phyloP scores from a whole-genome alignment of 1,140 invertebrate species.

The Pseudoatta argentina region DNA sequence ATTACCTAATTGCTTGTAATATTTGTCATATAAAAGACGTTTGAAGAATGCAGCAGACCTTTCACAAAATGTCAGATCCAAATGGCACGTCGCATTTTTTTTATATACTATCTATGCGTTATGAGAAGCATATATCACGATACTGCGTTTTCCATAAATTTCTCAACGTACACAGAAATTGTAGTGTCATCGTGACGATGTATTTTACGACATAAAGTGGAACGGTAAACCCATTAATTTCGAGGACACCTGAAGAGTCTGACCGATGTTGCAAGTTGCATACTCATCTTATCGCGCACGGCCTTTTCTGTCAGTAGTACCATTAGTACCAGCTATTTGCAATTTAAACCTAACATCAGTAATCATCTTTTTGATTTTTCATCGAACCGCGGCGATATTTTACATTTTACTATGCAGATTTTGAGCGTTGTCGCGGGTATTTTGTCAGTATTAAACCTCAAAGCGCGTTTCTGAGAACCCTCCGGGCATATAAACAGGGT shows the following conservation, averaged over 20 bases:
- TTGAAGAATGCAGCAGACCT: not conserved
- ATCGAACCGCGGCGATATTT: slow-evolving; percentile 10
- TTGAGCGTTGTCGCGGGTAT: slow-evolving; percentile 43
- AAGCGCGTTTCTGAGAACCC: not conserved
- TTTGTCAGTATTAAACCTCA: slow-evolving; percentile 61
- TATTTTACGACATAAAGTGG: slow-evolving; percentile 29
- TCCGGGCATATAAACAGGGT: slow-evolving; percentile 13
- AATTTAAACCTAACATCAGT: slow-evolving; percentile 67
- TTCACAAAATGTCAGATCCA: not conserved
- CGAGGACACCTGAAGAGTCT: slow-evolving; percentile 4
- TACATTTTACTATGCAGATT: slow-evolving; percentile 32
- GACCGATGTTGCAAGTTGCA: slow-evolving; percentile 34
- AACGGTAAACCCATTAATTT: slow-evolving; percentile 55
- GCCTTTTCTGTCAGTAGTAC: not conserved
- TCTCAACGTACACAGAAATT: slow-evolving; percentile 29
- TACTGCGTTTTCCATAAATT: slow-evolving; percentile 53
- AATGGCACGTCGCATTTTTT: slow-evolving; percentile 19
- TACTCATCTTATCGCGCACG: not conserved
- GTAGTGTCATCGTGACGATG: slow-evolving; percentile 36
- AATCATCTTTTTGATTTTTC: slow-evolving; percentile 54
- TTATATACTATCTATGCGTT: slow-evolving; percentile 16
- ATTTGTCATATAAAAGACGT: not conserved
- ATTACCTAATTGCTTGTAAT: not conserved
- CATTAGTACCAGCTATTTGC: slow-evolving; percentile 40
- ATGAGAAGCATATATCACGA: slow-evolving; percentile 34